Base-by-base conservation (phyloP, 53 echinoderm and acorn worm species). In the Hippasteria phrygiana region DNA sequence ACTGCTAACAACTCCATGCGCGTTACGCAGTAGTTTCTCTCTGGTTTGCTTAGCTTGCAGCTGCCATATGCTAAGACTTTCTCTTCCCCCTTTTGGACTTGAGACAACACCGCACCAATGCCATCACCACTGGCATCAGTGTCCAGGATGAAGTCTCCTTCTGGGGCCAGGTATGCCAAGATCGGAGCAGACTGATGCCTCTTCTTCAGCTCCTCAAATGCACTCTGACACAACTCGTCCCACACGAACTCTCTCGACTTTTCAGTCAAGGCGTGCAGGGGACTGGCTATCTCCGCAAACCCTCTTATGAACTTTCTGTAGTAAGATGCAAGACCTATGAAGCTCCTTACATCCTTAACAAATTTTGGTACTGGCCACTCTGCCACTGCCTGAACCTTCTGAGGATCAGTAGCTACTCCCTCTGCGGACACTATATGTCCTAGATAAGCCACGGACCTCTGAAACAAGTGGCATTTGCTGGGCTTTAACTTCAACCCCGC, bases 21-120 rank as follows among this genome's bases (percentile, higher is more conserved):
- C 26, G 92, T 92, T 17, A 94, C 91, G 24, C 91, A 94, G 36
- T 91, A 91, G 13, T 91, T 81, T n/a, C 86, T 36, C 76, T 91
- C 94, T 11, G 86, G 18, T 35, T 83, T 89, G 28, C 83, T 88
- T 5, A 94, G 64, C 8, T 83, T 88, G 18, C 71, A 28, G 72
- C 91, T 91, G 8, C 71, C 88, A 47, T 86, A 94, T 0, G 85
- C 91, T 0, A 94, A 34, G 8, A 85, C 83, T 33, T 78, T 75
- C 63, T 90, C 90, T 26, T 63, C 82, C 1, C 64, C 65, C 20
- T 42, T 41, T 14, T 82, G 62, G 3, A 87, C 74, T 34, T 87
- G 88, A 13, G 74, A 73, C 59, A 87, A 18, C 18, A 87, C 74
- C 10, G 87, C 87, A 27, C 73, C 87, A 69, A 87, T 87, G 4